Base-by-base conservation (phyloP, 1,140 invertebrate genomes). In the Drosophila parvula region DNA sequence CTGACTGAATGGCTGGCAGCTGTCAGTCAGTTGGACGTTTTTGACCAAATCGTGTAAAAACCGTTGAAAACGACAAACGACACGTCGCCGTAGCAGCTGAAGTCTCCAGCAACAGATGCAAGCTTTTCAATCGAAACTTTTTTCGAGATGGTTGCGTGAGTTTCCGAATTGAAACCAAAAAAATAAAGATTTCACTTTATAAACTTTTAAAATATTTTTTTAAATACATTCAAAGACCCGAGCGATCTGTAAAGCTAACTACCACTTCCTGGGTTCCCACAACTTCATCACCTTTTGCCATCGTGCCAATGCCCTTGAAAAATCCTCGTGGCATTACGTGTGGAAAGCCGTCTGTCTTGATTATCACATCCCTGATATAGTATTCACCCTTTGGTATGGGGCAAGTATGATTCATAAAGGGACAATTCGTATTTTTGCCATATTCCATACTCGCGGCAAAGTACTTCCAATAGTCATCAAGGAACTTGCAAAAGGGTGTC, bases 11-110 rank as follows among this genome's bases (percentile, higher is more conserved):
- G 50, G 47, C 78, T 44, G 71, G 75, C 75, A 79, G 76, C 78
- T 79, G 78, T 79, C 78, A 79, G 78, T 79, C 78, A 79, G 50
- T 78, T 81, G 73, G 80, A 89, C 86, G 81, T 80, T 89, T 83
- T 81, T 89, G 84, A 90, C 84, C 84, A 89, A 89, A 89, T 81
- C 84, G 81, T 86, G 84, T 88, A 77, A 88, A 83, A 86, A 85
- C 78, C 81, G 81, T 83, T 83, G 76, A 83, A 78, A 82, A 78
- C 79, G 81, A 82, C 80, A 75, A 76, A 74, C 69, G 43, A 84
- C 71, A 73, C 67, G 62, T 80, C 77, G 74, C 59, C 47, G 30
- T 68, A 61, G 62, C 64, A 53, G 61, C 65, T 82, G 75, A 82
- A 76, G 71, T 27, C 40, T 36, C 61, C 43, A 63, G 73, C 68